Conservation (phyloP, 2,797 vertebrate species). For the Ptychobarbus kaznakovi region DNA sequence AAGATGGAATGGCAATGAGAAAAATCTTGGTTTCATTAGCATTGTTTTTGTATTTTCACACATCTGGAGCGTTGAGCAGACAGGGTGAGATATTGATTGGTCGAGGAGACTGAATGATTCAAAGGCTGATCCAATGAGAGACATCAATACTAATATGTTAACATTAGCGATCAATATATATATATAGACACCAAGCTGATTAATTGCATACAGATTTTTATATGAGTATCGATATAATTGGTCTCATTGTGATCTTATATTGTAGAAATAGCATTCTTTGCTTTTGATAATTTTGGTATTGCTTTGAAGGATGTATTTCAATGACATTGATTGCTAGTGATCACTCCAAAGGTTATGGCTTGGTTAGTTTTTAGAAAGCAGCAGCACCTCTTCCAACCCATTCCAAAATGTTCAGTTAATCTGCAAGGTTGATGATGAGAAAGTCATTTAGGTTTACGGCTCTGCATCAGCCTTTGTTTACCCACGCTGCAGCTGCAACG, state of each 20-base stretch:
- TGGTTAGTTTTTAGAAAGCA: not conserved
- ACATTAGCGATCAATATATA: constrained; percentile 3
- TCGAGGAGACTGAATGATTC: not conserved
- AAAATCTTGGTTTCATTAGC: constrained; percentile 18
- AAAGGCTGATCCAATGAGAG: constrained; percentile 7
- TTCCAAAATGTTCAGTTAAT: constrained; percentile 29
- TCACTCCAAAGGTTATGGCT: not conserved
- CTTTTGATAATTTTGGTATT: not conserved
- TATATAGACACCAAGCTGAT: not conserved
- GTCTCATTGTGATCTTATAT: not conserved
- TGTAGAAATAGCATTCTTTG: not conserved
- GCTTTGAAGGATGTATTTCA: not conserved
- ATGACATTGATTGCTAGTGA: not conserved
- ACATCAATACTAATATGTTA: constrained; percentile 1
- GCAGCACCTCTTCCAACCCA: not conserved
- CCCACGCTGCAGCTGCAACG: constrained; percentile 33
- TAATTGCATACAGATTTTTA: not conserved
- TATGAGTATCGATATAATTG: not conserved
- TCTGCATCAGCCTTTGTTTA: constrained; percentile 51
- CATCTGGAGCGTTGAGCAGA: constrained; percentile 21
- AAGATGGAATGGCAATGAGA: not conserved
- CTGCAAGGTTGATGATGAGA: constrained; percentile 19
- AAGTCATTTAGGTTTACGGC: constrained; percentile 51
- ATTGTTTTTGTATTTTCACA: constrained; percentile 5
- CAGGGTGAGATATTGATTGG: constrained; percentile 28